Evolutionary conservation across 2,113 vertebrate species (phyloP).

Genomic region (Alligator sinensis): DNA sequence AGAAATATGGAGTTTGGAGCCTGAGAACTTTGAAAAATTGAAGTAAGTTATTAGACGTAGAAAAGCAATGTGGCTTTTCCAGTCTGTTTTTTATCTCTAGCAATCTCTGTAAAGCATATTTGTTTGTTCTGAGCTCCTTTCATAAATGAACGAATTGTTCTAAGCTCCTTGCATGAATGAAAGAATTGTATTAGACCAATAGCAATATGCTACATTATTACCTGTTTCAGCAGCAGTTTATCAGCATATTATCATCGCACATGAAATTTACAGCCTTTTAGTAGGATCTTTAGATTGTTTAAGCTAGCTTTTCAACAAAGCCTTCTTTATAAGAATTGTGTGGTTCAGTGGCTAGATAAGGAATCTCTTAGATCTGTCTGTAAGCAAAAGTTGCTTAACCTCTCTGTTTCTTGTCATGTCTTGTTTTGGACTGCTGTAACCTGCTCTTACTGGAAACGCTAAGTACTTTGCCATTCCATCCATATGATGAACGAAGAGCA

Average conservation of each 20-base stretch:
- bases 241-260: background rate
- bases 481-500: fast-evolving
- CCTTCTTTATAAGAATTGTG: background rate
- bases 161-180: background rate
- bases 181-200: background rate
- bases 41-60: slow-evolving; percentile 83
- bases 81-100: background rate
- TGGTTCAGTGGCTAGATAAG: background rate
- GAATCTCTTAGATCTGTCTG: too few relatives aligned
- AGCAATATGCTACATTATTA: background rate
- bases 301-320: background rate
- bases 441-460: background rate
- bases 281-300: background rate
- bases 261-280: too few relatives aligned
- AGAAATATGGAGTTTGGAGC: slow-evolving; percentile 99
- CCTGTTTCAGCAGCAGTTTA: fast-evolving
- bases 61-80: background rate
- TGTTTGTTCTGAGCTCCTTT: background rate
- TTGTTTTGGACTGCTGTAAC: background rate
- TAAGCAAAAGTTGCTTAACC: too few relatives aligned
- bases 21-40: slow-evolving; percentile 97
- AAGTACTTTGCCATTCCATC: background rate
- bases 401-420: too few relatives aligned
- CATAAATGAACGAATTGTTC: background rate
- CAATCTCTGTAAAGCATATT: fast-evolving